phyloP scores from a whole-genome alignment of 2,797 vertebrate genomes.

The Denticeps clupeoides region DNA sequence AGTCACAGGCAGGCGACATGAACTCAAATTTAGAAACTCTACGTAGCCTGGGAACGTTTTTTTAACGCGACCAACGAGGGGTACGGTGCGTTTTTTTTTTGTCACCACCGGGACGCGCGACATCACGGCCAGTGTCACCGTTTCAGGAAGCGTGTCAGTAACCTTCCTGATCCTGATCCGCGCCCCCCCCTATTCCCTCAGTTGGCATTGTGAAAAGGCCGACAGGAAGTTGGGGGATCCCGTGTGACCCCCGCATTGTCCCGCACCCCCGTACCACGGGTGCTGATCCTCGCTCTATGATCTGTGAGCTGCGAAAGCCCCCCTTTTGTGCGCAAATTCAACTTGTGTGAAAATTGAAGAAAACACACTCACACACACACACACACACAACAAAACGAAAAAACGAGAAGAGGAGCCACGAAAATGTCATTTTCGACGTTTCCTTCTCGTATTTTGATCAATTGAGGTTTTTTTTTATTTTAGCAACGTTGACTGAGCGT shows the following conservation, averaged over 20 bases:
- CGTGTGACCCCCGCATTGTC: conserved; percentile 52
- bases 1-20: too few relatives aligned
- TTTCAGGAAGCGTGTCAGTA: conserved; percentile 47
- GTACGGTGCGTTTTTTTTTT: too few relatives aligned
- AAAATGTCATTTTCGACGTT: too few relatives aligned
- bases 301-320: conserved; percentile 47
- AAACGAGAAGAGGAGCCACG: too few relatives aligned
- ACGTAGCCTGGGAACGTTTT: too few relatives aligned
- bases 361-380: too few relatives aligned
- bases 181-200: conserved; percentile 29
- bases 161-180: conserved; percentile 34
- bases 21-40: too few relatives aligned
- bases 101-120: conserved; percentile 3
- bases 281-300: conserved; percentile 44
- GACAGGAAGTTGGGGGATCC: conserved; percentile 48
- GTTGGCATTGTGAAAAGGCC: conserved; percentile 36
- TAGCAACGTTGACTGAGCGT: too few relatives aligned
- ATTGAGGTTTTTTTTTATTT: too few relatives aligned
- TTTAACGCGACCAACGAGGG: too few relatives aligned
- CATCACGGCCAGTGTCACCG: conserved; percentile 2
- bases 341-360: conserved; percentile 2
- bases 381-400: too few relatives aligned
- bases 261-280: conserved; percentile 47
- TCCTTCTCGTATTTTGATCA: too few relatives aligned
- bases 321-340: conserved; percentile 46